phyloP scores from a whole-genome alignment of 1,140 invertebrate species.

The Tribolium madens region DNA sequence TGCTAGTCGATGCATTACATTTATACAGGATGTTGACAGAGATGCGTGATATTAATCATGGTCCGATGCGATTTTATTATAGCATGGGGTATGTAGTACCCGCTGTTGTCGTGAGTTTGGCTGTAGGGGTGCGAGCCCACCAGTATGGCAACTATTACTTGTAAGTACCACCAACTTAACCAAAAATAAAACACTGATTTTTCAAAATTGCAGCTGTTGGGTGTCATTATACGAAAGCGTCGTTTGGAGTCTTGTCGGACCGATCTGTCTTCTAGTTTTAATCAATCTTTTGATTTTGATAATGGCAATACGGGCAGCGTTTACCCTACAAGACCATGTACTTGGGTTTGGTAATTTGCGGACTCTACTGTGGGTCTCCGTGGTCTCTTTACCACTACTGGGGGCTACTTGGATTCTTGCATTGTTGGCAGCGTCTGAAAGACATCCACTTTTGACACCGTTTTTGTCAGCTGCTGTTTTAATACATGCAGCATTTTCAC shows the following conservation, averaged over 20 bases:
- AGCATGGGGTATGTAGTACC: conserved; percentile 96
- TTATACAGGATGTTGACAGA: conserved; percentile 95
- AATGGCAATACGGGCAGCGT: conserved; percentile 89
- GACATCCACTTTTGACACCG: conserved; percentile 78
- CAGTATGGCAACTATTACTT: conserved; percentile 95
- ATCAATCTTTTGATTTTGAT: conserved; percentile 84
- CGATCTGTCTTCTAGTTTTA: conserved; percentile 81
- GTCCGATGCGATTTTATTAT: conserved; percentile 94
- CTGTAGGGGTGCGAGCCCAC: conserved; percentile 93
- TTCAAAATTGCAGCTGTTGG: conserved; percentile 81
- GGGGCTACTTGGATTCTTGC: conserved; percentile 86
- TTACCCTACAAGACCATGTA: conserved; percentile 90
- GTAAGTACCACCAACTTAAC: conserved; percentile 72
- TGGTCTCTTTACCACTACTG: conserved; percentile 82
- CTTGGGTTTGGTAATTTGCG: conserved; percentile 90
- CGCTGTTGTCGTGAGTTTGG: conserved; percentile 89
- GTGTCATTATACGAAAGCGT: conserved; percentile 92
- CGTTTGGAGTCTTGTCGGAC: conserved; percentile 91
- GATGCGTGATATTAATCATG: conserved; percentile 96
- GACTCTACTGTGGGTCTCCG: conserved; percentile 86
- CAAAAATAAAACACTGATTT: not conserved
- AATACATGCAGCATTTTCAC: conserved; percentile 80
- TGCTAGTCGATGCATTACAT: conserved; percentile 91
- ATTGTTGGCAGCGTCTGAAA: conserved; percentile 83
- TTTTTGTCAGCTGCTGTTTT: conserved; percentile 78